Evolutionary conservation across 2,797 vertebrate species (phyloP).

Genomic region (Oreortyx pictus): DNA sequence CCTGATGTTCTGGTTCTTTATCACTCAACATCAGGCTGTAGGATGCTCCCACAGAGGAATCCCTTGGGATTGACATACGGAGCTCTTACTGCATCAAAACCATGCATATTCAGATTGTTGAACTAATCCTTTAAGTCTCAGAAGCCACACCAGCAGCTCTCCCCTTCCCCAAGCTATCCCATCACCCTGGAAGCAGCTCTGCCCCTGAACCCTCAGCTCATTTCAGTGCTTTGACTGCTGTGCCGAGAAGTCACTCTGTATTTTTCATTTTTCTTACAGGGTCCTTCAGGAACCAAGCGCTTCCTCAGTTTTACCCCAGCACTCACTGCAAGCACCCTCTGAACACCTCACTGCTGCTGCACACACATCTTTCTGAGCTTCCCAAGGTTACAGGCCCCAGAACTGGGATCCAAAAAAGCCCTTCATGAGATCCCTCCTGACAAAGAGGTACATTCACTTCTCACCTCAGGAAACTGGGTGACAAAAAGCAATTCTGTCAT

Average conservation of each 20-base stretch:
- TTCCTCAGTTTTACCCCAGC: rapidly evolving
- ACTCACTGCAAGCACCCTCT: not conserved
- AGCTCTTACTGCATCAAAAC: not conserved
- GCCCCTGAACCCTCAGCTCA: rapidly evolving
- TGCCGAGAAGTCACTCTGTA: not conserved
- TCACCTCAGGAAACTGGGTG: rapidly evolving
- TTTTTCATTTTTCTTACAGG: not conserved
- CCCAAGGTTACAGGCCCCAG: rapidly evolving
- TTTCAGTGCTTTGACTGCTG: not conserved
- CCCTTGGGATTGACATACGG: not conserved
- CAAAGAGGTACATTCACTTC: rapidly evolving
- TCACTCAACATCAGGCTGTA: not conserved
- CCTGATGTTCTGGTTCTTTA: not conserved
- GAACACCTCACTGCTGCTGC: not conserved
- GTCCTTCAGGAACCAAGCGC: not conserved
- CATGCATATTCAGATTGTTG: too few species aligned
- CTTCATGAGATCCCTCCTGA: too few species aligned
- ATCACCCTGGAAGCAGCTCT: rapidly evolving
- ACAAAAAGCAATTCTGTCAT: not conserved
- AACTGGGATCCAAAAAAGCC: rapidly evolving
- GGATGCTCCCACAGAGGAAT: not conserved
- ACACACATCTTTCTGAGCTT: rapidly evolving
- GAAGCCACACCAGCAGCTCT: not conserved
- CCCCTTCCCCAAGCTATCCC: too few species aligned
- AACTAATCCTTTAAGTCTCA: not conserved